Percentiles rank a stretch among this genome's conserved stretches.
These are phyloP conservation scores for Gastracanthus pulcherrimus DNA, from an alignment of 2,888 invertebrate genomes.

Conservation along the genomic window DNA sequence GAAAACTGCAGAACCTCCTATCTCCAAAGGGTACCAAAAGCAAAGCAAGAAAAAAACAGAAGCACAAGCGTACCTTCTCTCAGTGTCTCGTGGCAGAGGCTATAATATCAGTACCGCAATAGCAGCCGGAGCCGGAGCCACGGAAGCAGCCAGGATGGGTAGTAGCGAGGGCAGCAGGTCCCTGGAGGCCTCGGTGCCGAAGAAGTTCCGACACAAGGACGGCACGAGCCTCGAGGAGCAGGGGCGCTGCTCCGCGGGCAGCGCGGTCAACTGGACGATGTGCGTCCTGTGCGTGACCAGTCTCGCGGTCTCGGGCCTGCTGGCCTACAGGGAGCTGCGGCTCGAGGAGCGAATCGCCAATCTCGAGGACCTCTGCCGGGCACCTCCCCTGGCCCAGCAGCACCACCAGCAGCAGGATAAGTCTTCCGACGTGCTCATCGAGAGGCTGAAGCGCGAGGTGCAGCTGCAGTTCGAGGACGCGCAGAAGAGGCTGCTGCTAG, in stretches of 20 bases:
- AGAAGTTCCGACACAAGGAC: constrained; percentile 66
- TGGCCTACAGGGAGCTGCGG: constrained; percentile 69
- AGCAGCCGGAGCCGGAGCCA: not conserved
- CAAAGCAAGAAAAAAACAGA: not conserved
- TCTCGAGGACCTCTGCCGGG: constrained; percentile 66
- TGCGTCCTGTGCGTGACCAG: constrained; percentile 71
- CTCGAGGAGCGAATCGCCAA: constrained; percentile 71
- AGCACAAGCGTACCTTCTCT: constrained; percentile 17
- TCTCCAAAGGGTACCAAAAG: too few species aligned
- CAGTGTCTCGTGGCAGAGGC: not conserved
- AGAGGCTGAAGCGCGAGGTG: constrained; percentile 45
- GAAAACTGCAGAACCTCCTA: too few species aligned
- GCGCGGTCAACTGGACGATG: constrained; percentile 70
- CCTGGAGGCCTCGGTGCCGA: constrained; percentile 67
- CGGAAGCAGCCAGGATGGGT: constrained; percentile 29
- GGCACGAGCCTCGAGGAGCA: not conserved
- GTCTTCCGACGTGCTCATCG: constrained; percentile 48
- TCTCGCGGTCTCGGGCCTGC: constrained; percentile 70
- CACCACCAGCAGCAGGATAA: constrained; percentile 58
- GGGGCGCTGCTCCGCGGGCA: constrained; percentile 68
- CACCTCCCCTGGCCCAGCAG: constrained; percentile 49
- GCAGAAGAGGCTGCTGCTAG: constrained; percentile 22
- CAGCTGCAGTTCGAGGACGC: constrained; percentile 29
- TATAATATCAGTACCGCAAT: not conserved
- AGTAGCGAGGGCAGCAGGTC: constrained; percentile 56